Percentiles rank a stretch among this genome's conserved stretches.
Conservation (phyloP, 2,797 vertebrate species). For the Lutjanus campechanus region DNA sequence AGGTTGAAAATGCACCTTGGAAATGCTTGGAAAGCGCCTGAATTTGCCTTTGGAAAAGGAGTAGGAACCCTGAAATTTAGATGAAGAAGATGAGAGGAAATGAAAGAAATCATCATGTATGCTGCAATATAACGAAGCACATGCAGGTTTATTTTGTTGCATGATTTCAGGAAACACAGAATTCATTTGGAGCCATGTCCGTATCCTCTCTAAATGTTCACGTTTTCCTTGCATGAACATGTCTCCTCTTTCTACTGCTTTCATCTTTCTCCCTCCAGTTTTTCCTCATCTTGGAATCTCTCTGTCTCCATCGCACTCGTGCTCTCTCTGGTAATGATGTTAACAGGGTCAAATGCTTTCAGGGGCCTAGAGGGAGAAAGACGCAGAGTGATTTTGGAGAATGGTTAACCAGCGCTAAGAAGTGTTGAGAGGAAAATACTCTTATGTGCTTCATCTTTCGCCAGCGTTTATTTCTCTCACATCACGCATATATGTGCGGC, state of each 20-base stretch:
- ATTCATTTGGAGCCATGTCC: not conserved
- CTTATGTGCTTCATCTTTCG: constrained; percentile 40
- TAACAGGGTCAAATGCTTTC: constrained; percentile 74
- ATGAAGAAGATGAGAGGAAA: constrained; percentile 17
- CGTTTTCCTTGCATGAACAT: constrained; percentile 21
- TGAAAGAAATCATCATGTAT: constrained; percentile 7
- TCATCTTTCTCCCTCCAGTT: constrained; percentile 54
- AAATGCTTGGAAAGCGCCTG: no score
- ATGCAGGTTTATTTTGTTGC: constrained; percentile 33
- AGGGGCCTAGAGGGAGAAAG: constrained; percentile 61
- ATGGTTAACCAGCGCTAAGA: constrained; percentile 53
- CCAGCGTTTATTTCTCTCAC: constrained; percentile 48
- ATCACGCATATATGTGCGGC: constrained; percentile 29
- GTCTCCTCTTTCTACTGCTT: constrained; percentile 26
- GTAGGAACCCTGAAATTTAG: constrained; percentile 9
- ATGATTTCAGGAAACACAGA: not conserved
- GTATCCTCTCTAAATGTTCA: constrained; percentile 29
- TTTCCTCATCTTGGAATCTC: constrained; percentile 62
- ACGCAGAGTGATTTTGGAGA: constrained; percentile 58
- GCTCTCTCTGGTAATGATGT: constrained; percentile 75
- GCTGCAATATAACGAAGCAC: not conserved
- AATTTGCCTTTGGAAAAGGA: no score
- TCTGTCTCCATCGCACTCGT: constrained; percentile 46
- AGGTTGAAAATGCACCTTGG: no score
- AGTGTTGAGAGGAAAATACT: constrained; percentile 27